Percentiles rank a stretch among this genome's conserved stretches.
phyloP scores from a whole-genome alignment of 2,113 vertebrate genomes.

The Ammospiza caudacuta region DNA sequence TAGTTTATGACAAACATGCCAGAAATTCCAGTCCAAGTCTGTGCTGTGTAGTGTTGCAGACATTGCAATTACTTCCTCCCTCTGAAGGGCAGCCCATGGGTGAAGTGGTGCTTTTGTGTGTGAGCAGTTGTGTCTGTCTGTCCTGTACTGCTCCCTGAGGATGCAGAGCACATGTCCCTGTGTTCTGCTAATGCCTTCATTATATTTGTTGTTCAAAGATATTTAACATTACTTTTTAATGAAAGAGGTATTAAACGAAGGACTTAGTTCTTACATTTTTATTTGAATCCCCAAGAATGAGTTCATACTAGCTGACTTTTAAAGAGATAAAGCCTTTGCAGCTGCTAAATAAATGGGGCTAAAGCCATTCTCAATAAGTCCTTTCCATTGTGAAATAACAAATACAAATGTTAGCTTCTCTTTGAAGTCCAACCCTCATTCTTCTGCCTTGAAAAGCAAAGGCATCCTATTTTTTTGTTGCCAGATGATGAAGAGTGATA shows the following conservation, averaged over 20 bases:
- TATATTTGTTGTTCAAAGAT: not conserved
- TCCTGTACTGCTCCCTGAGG: not conserved
- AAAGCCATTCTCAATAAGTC: not conserved
- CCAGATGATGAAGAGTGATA: not conserved
- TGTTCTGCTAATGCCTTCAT: not conserved
- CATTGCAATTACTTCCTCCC: not conserved
- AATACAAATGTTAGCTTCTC: not conserved
- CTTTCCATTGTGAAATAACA: not conserved
- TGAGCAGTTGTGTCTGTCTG: not conserved
- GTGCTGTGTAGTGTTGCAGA: not conserved
- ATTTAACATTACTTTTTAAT: not conserved
- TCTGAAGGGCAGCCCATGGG: not conserved
- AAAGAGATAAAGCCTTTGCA: not conserved
- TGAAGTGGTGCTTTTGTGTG: not conserved
- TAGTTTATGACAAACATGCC: not conserved
- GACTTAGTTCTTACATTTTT: not conserved
- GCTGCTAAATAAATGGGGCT: not conserved
- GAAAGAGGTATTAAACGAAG: not conserved
- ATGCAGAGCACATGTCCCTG: not conserved
- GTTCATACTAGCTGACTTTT: not conserved
- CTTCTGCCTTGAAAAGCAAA: not conserved
- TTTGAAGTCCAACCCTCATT: not conserved
- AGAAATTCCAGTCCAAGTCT: not conserved
- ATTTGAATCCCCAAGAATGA: not conserved
- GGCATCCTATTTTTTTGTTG: not conserved